Conservation (phyloP, 2,888 invertebrate species). For the Mesochorus sp. region DNA sequence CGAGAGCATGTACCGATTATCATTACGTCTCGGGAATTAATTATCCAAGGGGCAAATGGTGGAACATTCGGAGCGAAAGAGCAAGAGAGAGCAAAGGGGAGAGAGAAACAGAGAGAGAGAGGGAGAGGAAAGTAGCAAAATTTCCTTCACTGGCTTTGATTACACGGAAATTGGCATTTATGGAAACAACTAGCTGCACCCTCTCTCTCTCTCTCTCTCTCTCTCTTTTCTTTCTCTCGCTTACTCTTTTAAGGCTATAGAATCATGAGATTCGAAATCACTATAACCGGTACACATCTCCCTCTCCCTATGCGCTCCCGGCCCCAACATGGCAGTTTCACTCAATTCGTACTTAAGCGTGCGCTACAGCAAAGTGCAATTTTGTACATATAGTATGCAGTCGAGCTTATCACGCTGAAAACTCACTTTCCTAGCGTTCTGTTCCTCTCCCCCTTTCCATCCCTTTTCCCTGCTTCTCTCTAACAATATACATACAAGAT, state of each 20-base stretch:
- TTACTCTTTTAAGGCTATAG: background rate
- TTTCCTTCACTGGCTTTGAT: slow-evolving; percentile 57
- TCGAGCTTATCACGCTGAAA: slow-evolving; percentile 47
- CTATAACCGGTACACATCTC: slow-evolving; percentile 8
- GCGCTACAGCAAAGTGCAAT: slow-evolving; percentile 28
- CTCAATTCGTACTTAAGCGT: slow-evolving; percentile 35
- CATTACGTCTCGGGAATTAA: slow-evolving; percentile 51
- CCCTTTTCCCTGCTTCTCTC: background rate
- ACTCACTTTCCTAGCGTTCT: slow-evolving; percentile 41
- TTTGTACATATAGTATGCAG: slow-evolving; percentile 38
- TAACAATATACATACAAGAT: background rate
- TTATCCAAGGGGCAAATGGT: slow-evolving; percentile 45
- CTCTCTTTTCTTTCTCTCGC: background rate
- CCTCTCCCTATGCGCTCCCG: background rate
- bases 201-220: background rate
- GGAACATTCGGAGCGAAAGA: slow-evolving; percentile 22
- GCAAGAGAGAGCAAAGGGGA: background rate
- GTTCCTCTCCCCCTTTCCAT: background rate
- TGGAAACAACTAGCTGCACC: slow-evolving; percentile 55
- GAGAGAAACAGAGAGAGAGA: background rate
- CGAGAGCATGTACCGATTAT: slow-evolving; percentile 40
- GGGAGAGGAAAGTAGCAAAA: slow-evolving; percentile 7
- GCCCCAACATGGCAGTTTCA: slow-evolving; percentile 40
- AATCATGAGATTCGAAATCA: slow-evolving; percentile 39
- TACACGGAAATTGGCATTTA: slow-evolving; percentile 64